Percentiles rank a stretch among this genome's conserved stretches.
Evolutionary conservation across 2,888 invertebrate genomes (phyloP).

Genomic region (Lordiphosa fenestrarum): DNA sequence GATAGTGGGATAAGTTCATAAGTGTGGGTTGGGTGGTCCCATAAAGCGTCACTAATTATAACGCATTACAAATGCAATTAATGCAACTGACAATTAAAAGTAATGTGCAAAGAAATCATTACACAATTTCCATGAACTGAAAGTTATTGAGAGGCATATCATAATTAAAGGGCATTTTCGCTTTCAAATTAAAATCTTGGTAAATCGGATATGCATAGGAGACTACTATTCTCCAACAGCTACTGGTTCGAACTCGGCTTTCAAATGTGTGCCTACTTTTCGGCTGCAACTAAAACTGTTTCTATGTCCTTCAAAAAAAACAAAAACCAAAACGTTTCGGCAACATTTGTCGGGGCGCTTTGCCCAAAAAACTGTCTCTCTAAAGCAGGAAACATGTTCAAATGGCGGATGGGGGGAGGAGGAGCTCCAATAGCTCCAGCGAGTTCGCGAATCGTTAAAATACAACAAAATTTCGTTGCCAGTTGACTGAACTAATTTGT

Average conservation of each 20-base stretch:
- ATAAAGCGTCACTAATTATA: conserved; percentile 64
- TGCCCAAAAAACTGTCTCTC: conserved; percentile 28
- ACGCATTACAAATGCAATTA: conserved; percentile 68
- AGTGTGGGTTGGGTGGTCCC: conserved; percentile 8
- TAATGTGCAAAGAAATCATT: conserved; percentile 49
- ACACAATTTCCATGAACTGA: conserved; percentile 15
- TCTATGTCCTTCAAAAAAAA: background rate
- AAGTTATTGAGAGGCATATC: conserved; percentile 1
- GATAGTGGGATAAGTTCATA: background rate
- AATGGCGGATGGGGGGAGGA: conserved; percentile 35
- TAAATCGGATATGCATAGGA: too few species aligned
- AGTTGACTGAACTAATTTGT: conserved; percentile 72
- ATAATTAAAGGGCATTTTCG: background rate
- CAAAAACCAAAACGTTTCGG: conserved; percentile 19
- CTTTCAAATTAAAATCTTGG: background rate
- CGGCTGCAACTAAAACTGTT: too few species aligned
- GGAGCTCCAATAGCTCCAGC: conserved; percentile 18
- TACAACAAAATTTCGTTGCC: conserved; percentile 49
- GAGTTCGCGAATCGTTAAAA: conserved; percentile 21
- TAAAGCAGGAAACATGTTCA: conserved; percentile 68
- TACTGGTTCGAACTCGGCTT: too few species aligned
- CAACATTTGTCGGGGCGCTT: conserved; percentile 42
- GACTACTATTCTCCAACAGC: too few species aligned
- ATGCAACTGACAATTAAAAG: conserved; percentile 60
- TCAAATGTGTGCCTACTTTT: too few species aligned